A percentile compares a stretch with the other conserved stretches of the same genome.
Evolutionary conservation across 2,888 invertebrate genomes (phyloP).

Genomic region (Synergus itoensis): DNA sequence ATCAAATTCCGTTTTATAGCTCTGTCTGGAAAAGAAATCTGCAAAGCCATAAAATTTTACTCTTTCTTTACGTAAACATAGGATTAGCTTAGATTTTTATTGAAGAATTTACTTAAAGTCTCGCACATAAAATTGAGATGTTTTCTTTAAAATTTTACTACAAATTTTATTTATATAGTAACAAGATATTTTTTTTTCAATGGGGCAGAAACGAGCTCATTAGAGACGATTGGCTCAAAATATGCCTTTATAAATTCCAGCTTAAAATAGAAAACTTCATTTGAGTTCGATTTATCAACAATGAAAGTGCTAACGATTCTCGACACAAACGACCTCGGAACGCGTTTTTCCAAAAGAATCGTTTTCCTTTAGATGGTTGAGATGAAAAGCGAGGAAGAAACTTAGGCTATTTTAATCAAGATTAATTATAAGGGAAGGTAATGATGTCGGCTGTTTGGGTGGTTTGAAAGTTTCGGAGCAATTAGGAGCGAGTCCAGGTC

Average conservation of each 20-base stretch:
- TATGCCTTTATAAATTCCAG: background rate
- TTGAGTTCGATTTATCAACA: slow-evolving; percentile 8
- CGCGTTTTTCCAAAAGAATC: slow-evolving; percentile 9
- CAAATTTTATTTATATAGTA: background rate
- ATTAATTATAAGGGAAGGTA: slow-evolving; percentile 38
- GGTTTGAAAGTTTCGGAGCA: slow-evolving; percentile 25
- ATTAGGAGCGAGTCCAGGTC: slow-evolving; percentile 30
- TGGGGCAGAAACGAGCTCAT: background rate
- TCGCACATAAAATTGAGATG: background rate
- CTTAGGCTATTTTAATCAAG: slow-evolving; percentile 33
- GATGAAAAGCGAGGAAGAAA: slow-evolving; percentile 1
- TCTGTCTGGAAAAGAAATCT: background rate
- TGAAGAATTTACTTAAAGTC: background rate
- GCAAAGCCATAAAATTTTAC: slow-evolving; percentile 1
- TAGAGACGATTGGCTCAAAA: background rate
- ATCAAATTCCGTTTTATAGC: slow-evolving; percentile 26
- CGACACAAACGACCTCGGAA: background rate
- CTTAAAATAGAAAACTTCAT: background rate
- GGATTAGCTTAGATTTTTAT: slow-evolving; percentile 12
- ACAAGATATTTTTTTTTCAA: no score
- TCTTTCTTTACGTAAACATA: background rate
- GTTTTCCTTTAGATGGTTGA: background rate
- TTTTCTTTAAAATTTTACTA: background rate
- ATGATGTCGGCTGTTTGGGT: slow-evolving; percentile 22
- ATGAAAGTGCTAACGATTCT: slow-evolving; percentile 16